These are phyloP conservation scores for Actinia equina DNA, from an alignment of 64 coral and sea anemone genomes.

Conservation along the genomic window DNA sequence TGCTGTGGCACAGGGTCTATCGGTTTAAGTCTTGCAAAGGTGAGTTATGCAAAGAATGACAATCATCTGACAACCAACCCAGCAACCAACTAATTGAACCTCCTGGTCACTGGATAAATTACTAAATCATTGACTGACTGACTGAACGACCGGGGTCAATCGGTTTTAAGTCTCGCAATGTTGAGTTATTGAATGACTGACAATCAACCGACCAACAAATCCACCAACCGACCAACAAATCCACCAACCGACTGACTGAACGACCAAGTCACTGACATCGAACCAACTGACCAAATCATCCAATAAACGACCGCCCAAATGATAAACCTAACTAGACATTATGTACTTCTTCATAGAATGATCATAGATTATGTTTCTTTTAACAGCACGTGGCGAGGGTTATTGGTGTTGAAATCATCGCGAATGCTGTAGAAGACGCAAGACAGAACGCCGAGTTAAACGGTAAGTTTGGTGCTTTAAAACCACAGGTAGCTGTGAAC, in stretches of 20 bases:
- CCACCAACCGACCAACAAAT: no score
- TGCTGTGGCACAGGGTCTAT: conserved; percentile 94
- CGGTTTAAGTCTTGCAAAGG: conserved; percentile 86
- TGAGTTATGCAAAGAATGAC: neutral
- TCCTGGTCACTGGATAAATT: no score
- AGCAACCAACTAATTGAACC: neutral
- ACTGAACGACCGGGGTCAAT: no score
- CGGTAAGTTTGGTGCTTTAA: conserved; percentile 28
- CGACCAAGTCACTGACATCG: no score
- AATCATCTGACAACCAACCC: neutral
- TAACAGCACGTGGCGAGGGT: conserved; percentile 60
- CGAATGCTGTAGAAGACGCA: conserved; percentile 82
- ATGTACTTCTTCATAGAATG: neutral
- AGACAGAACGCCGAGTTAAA: conserved; percentile 73
- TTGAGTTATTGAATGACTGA: neutral
- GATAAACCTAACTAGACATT: neutral
- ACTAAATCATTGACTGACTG: no score
- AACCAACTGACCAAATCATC: no score
- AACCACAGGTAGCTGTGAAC: no score
- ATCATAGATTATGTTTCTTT: neutral
- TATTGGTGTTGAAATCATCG: conserved; percentile 79
- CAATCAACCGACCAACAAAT: neutral
- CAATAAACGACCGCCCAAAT: no score
- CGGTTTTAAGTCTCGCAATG: no score
- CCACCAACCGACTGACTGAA: no score